Base-by-base conservation (phyloP, 2,797 vertebrate genomes). In the Gymnodraco acuticeps region DNA sequence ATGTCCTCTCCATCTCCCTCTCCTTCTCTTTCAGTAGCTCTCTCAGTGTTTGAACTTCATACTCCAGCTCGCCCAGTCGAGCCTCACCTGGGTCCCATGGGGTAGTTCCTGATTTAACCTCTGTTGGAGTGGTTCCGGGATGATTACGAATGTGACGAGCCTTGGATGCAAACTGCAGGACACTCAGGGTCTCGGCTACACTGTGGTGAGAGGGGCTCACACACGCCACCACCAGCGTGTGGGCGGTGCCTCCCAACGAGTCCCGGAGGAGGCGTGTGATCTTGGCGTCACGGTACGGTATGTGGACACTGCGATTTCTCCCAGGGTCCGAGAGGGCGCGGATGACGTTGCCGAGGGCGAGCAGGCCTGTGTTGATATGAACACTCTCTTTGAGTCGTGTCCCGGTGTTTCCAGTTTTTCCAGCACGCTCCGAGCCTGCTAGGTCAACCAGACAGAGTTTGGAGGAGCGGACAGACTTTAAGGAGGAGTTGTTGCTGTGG, bases 381-480 rank as follows among this genome's bases (percentile, higher is more conserved):
- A 95, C 80, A 10, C 96, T 97, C 88, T 98, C 97, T 90, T 98
- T 97, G 85, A 98, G 96, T 6, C 94, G 87, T 54, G 93, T 90
- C 1, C 96, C 95, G 0, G 95, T 96, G 91, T 96, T 97, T 41
- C 96, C 95, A 0, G 96, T 97, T 90, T 97, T 96, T 46, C 94
- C 88, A n/a, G 95, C 96, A 50, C 96, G 95, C 88, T 98, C 97
- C 1, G 94, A 97, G 41, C 97, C 97, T 0, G 97, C 96, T 52
- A 99, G 93, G 88, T 98, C 97, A 60, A 99, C 96, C 90, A 99
- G 94, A 70, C 95, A 96, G 84, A 98, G 96, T 80, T 98, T 98
- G 2, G 97, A 98, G 54, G 89, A 70, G 38, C 93, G 85, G 3
- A 62, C 10, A 0, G 77, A 54, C 45, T 75, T 82, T 46, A 43